phyloP scores from a whole-genome alignment of 2,113 vertebrate species.

The Toxotes jaculatrix region DNA sequence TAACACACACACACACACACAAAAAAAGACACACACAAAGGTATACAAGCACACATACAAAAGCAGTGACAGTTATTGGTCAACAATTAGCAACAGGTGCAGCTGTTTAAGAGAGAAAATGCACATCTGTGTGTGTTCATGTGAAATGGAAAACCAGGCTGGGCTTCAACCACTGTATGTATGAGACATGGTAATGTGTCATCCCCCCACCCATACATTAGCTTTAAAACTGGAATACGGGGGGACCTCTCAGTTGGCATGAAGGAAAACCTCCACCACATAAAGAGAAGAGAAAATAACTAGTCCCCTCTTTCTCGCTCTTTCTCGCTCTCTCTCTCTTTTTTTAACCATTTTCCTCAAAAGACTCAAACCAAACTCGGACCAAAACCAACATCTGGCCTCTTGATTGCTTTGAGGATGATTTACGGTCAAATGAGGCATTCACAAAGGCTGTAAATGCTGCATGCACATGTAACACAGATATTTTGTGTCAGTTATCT shows the following conservation, averaged over 20 bases:
- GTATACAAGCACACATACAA: neutral
- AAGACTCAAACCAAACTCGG: constrained; percentile 11
- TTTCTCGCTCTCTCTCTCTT: neutral
- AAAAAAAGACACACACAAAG: neutral
- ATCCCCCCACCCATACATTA: constrained; percentile 59
- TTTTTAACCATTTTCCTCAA: constrained; percentile 9
- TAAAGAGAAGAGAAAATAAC: constrained; percentile 65
- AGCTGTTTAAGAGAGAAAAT: constrained; percentile 45
- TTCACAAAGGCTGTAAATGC: neutral
- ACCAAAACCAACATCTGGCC: constrained; percentile 21
- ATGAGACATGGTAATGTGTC: constrained; percentile 53
- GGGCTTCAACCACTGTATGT: constrained; percentile 58
- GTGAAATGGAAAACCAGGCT: constrained; percentile 68
- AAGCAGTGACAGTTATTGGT: constrained; percentile 42
- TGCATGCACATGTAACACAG: neutral
- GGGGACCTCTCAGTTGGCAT: constrained; percentile 35
- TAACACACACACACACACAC: constrained; percentile 14
- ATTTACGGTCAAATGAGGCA: neutral
- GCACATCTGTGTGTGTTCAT: constrained; percentile 31
- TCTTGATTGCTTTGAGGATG: constrained; percentile 14
- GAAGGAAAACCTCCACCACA: constrained; percentile 59
- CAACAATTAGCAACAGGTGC: constrained; percentile 78
- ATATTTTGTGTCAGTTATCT: neutral
- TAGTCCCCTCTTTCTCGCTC: neutral
- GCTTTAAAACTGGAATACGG: constrained; percentile 51